Evolutionary conservation across 2,797 vertebrate genomes (phyloP), one percentile per base, ranked within the genome.

Genomic region (Xenopus petersii): DNA sequence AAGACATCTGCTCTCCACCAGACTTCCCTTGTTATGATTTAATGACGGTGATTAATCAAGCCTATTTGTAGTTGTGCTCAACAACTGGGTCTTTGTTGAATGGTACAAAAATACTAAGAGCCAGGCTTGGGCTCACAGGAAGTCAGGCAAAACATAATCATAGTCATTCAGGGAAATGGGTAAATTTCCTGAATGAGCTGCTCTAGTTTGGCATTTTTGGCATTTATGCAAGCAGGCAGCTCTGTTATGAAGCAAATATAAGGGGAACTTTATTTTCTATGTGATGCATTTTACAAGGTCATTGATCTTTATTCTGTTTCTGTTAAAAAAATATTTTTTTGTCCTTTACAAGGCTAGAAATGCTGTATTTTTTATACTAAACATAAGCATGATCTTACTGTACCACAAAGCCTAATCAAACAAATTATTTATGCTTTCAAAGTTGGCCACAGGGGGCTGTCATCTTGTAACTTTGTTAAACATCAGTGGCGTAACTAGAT

Each of bases 11-110:
- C 77, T 79, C 67, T 66, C 55, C 58, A 70, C 66, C 61, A 79
- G 77, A 74, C 71, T 79, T 74, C 55, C 77, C 71, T 55, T 74
- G 77, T 79, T 79, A 79, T 79, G 71, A 79, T 79, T 79, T 79
- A 79, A 79, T 74, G 77, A 74, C 47, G 77, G 71, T 79, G 77
- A 79, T 79, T 79, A 74, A 79, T 79, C 71, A 79, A 79, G 67
- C 71, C 71, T 70, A 79, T 74, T 79, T 79, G 71, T 79, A 74
- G 26, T 63, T 70, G 26, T 70, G 67, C 33, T 71, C n/a, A 79
- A 79, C 77, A 79, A 79, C 71, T 70, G 77, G 67, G 54, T 36
- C 77, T 74, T 79, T 79, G 77, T 79, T 74, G 61, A 79, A 70
- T 61, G 51, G 62, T 26, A 79, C 56, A 79, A 70, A 70, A 74